A percentile compares a stretch with the other conserved stretches of the same genome.
Conservation (phyloP, 2,113 vertebrate genomes). For the Xenopus borealis region DNA sequence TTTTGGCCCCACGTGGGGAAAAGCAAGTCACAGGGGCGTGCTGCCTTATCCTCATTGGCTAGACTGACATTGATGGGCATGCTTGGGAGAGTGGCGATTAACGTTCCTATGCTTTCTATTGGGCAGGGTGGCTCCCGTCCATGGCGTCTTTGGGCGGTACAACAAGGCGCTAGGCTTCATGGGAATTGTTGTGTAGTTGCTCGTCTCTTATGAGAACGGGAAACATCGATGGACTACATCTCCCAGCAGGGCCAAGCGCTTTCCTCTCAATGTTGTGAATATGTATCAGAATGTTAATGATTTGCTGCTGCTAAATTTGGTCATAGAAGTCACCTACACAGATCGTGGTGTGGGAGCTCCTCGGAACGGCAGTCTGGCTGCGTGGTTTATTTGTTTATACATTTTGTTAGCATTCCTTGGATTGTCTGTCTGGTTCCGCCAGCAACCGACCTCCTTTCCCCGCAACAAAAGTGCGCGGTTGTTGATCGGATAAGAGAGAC, state of each 20-base stretch:
- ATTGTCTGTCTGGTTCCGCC: neutral
- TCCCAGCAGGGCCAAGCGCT: conserved; percentile 58
- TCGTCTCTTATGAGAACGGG: rapidly evolving
- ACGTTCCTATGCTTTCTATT: conserved; percentile 61
- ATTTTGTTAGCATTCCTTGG: neutral
- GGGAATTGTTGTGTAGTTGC: conserved; percentile 60
- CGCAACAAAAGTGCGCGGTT: neutral
- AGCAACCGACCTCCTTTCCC: neutral
- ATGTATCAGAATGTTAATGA: conserved; percentile 85
- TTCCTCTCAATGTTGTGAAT: conserved; percentile 63
- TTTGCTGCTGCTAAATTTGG: conserved; percentile 76
- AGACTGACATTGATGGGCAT: conserved; percentile 65
- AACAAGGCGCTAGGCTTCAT: conserved; percentile 33
- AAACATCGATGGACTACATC: conserved; percentile 49
- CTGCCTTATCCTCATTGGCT: conserved; percentile 62
- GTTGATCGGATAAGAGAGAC: conserved; percentile 40
- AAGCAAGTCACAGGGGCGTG: neutral
- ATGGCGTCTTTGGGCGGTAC: conserved; percentile 39
- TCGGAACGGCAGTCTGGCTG: conserved; percentile 53
- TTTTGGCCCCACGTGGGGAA: conserved; percentile 69
- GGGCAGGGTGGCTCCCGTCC: conserved; percentile 52
- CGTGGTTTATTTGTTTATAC: conserved; percentile 46
- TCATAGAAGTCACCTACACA: conserved; percentile 76
- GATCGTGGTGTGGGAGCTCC: conserved; percentile 68
- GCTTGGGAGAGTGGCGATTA: conserved; percentile 61